A percentile compares a stretch with the other conserved stretches of the same genome.
Conservation (phyloP, 1,140 invertebrate species). For the Plectrocnemia conspersa region DNA sequence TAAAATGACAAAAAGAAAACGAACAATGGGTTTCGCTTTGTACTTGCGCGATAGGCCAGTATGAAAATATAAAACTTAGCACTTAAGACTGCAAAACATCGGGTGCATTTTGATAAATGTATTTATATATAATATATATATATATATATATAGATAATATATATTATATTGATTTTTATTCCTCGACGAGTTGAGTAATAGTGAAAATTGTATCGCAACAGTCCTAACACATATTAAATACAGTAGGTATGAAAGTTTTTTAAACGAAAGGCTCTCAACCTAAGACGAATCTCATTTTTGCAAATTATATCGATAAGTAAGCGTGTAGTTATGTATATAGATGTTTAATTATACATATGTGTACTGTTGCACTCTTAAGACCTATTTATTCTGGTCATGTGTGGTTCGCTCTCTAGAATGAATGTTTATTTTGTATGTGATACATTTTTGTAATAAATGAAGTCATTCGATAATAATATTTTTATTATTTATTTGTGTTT, state of each 20-base stretch:
- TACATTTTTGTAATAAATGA: conserved; percentile 1
- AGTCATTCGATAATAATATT: conserved; percentile 34
- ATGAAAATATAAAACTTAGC: conserved; percentile 33
- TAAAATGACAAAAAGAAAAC: conserved; percentile 25
- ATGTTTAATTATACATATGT: conserved; percentile 34
- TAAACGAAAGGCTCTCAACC: conserved; percentile 14
- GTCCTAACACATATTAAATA: neutral
- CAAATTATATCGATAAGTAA: conserved; percentile 26
- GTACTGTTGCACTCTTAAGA: conserved; percentile 34
- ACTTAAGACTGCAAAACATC: conserved; percentile 36
- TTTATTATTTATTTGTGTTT: conserved; percentile 36
- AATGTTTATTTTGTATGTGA: conserved; percentile 23
- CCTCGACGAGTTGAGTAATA: conserved; percentile 14
- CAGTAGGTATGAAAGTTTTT: neutral
- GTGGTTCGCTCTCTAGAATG: conserved; percentile 35
- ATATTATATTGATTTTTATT: conserved; percentile 20
- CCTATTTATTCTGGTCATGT: conserved; percentile 36
- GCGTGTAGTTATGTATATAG: conserved; percentile 37
- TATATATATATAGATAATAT: too few relatives aligned
- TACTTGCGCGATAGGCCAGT: conserved; percentile 35
- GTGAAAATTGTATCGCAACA: conserved; percentile 15
- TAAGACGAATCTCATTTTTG: conserved; percentile 28
- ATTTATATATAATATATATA: too few relatives aligned
- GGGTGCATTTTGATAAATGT: conserved; percentile 30
- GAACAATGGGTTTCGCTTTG: conserved; percentile 33